Percentiles rank a stretch among this genome's conserved stretches.
Evolutionary conservation across 2,113 vertebrate genomes (phyloP).

Genomic region (Bos taurus): DNA sequence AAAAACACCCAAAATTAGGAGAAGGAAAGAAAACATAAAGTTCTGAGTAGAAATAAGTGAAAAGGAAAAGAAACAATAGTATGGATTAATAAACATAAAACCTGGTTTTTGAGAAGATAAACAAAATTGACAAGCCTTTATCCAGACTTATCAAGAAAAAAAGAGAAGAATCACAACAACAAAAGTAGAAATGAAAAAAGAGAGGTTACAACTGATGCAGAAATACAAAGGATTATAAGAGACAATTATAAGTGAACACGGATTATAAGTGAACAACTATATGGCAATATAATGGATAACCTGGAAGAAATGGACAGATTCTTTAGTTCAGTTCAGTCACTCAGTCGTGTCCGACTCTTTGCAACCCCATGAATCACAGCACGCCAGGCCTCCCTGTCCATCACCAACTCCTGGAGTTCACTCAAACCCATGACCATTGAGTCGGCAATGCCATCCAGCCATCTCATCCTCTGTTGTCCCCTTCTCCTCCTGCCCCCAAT

Average conservation of each 20-base stretch:
- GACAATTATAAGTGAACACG: neutral
- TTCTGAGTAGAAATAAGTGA: neutral
- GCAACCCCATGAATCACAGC: no score
- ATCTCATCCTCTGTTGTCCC: accelerated
- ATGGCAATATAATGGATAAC: neutral
- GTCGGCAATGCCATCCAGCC: accelerated
- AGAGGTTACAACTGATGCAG: neutral
- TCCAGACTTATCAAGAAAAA: neutral
- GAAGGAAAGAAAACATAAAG: neutral
- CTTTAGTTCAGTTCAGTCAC: neutral
- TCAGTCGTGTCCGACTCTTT: no score
- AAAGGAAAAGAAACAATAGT: neutral
- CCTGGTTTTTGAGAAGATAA: neutral
- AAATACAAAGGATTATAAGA: neutral
- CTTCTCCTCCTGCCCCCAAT: no score
- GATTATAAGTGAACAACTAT: neutral
- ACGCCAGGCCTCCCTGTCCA: no score
- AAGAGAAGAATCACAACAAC: neutral
- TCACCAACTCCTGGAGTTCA: no score
- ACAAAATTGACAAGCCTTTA: neutral
- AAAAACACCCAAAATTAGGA: neutral
- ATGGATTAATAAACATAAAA: neutral
- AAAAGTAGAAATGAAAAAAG: neutral
- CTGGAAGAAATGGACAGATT: neutral
- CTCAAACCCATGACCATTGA: no score